Evolutionary conservation across 1,140 invertebrate genomes (phyloP).

Genomic region (Rhopalosiphum maidis): DNA sequence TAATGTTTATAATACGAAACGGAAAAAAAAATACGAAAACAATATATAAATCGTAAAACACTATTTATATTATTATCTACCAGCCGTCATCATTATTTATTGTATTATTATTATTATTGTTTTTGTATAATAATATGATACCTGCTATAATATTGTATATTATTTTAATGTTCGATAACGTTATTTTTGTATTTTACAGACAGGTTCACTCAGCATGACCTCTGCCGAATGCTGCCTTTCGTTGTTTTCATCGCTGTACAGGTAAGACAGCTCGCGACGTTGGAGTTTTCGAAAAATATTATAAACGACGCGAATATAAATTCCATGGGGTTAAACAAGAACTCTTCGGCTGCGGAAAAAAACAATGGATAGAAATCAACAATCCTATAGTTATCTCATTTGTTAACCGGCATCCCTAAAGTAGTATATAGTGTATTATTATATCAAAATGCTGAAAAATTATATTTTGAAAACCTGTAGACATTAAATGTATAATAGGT

Average conservation of each 20-base stretch:
- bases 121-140: not conserved
- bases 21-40: not conserved
- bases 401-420: too few species aligned
- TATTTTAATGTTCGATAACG: not conserved
- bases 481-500: too few species aligned
- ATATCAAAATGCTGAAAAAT: too few species aligned
- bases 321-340: not conserved
- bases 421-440: too few species aligned
- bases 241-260: not conserved
- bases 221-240: not conserved
- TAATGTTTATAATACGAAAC: not conserved
- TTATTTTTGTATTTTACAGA: not conserved
- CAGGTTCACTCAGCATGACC: not conserved
- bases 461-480: too few species aligned
- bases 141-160: not conserved
- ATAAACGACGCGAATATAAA: not conserved
- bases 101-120: conserved; percentile 4
- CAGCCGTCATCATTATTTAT: not conserved
- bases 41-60: conserved; percentile 14
- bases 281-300: not conserved
- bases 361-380: too few species aligned
- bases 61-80: not conserved
- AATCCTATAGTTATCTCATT: too few species aligned
- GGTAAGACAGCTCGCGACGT: not conserved
- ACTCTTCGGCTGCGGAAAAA: too few species aligned